Evolutionary conservation across 30 jellyfish, hydroid and myxozoan species (phyloP).

Genomic region (Pelagia noctiluca): DNA sequence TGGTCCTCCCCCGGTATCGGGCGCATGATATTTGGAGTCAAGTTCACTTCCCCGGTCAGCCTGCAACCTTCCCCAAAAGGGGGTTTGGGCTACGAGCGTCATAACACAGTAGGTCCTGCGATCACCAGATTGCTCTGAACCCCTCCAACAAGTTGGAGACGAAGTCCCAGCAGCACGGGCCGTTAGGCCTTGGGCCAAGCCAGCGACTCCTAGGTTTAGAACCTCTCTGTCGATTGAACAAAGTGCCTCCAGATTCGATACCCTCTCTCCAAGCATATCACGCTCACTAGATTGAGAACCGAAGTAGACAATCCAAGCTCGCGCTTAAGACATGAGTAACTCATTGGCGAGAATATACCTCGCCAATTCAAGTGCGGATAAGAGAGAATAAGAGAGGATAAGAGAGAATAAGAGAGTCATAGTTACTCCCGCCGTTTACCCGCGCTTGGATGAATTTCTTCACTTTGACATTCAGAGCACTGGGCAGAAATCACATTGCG

Average conservation of each 20-base stretch:
- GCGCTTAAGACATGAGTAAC: background rate
- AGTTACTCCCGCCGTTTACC: too few relatives aligned
- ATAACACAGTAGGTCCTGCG: background rate
- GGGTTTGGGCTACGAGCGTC: constrained; percentile 8
- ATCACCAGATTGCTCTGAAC: background rate
- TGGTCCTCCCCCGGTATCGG: constrained; percentile 6
- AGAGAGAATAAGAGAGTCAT: too few relatives aligned
- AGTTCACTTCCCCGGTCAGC: constrained; percentile 7
- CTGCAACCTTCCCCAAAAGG: constrained; percentile 2
- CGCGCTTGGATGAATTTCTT: too few relatives aligned
- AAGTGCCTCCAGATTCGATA: constrained; percentile 3
- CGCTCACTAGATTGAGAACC: background rate
- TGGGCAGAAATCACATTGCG: too few relatives aligned
- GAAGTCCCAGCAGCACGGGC: constrained; percentile 1
- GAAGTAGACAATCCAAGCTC: constrained; percentile 2
- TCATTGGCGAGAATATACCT: constrained; percentile 5
- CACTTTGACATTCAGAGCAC: too few relatives aligned
- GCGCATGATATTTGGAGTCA: background rate
- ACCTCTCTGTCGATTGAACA: background rate
- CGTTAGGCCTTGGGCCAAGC: background rate
- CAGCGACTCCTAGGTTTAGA: background rate
- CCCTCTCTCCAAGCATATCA: constrained; percentile 4
- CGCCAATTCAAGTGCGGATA: too few relatives aligned
- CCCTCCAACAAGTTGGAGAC: background rate
- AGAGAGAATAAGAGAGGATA: too few relatives aligned